These are phyloP conservation scores for Stichopus chloronotus DNA, from an alignment of 35 echinoderm and acorn worm species.

Conservation along the genomic window DNA sequence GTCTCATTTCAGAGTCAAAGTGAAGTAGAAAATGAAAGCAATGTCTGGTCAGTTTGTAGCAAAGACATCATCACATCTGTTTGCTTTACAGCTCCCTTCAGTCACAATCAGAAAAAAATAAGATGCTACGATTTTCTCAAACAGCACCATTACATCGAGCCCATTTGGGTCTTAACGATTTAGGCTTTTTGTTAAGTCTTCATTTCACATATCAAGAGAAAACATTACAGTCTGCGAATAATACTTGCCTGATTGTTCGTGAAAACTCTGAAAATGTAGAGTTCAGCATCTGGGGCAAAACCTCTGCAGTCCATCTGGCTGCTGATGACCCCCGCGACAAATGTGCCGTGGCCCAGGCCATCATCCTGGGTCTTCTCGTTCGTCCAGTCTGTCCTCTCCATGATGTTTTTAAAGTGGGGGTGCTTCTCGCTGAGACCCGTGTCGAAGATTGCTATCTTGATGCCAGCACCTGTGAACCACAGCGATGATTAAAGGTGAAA, in stretches of 20 bases:
- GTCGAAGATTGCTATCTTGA: constrained; percentile 97
- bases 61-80: no score
- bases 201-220: no score
- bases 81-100: no score
- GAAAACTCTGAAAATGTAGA: constrained; percentile 96
- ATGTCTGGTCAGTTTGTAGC: no score
- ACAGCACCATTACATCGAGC: no score
- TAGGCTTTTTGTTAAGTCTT: no score
- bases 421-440: constrained; percentile 96
- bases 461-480: constrained; percentile 72
- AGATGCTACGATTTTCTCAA: no score
- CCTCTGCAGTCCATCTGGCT: constrained; percentile 89
- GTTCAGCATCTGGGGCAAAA: constrained; percentile 96
- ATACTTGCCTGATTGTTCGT: constrained; percentile 88
- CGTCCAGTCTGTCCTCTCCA: constrained; percentile 96
- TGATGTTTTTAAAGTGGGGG: constrained; percentile 94
- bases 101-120: no score
- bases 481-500: not conserved
- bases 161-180: no score
- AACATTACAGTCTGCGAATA: no score
- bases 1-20: no score
- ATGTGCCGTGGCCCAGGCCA: constrained; percentile 98
- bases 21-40: no score
- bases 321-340: constrained; percentile 95
- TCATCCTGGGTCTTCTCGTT: constrained; percentile 98